Conservation (phyloP, 2,797 vertebrate species). For the Onychomys torridus region DNA sequence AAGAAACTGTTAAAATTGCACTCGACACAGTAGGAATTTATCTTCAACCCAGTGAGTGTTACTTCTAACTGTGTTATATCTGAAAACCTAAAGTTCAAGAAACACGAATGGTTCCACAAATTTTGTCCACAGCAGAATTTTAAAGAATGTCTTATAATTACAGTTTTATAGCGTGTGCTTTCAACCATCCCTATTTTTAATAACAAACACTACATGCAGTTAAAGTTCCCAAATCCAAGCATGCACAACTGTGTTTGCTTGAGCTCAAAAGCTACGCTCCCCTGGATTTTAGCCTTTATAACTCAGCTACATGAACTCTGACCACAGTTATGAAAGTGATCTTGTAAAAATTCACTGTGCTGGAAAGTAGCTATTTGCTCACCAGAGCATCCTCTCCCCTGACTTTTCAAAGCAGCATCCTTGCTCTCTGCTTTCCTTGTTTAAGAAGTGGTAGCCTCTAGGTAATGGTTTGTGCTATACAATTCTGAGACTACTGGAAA, state of each 20-base stretch:
- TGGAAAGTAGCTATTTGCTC: conserved; percentile 36
- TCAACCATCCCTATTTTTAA: conserved; percentile 52
- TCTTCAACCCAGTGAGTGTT: not conserved
- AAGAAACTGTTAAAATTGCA: conserved; percentile 16
- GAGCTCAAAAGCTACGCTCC: not conserved
- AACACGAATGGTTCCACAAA: not conserved
- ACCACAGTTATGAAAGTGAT: conserved; percentile 9
- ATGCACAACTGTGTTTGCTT: not conserved
- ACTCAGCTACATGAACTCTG: not conserved
- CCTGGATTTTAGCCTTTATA: conserved; percentile 12
- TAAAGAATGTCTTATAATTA: not conserved
- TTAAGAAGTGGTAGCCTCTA: conserved; percentile 47
- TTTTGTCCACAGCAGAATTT: conserved; percentile 18
- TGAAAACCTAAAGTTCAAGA: not conserved
- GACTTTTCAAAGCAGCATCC: conserved; percentile 51
- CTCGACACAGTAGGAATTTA: not conserved
- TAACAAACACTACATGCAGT: not conserved
- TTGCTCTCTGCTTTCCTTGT: conserved; percentile 31
- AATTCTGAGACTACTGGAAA: conserved; percentile 62
- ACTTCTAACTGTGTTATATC: not conserved
- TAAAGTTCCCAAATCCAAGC: conserved; percentile 9
- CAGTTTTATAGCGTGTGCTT: conserved; percentile 1
- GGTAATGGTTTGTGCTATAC: conserved; percentile 45
- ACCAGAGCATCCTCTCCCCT: not conserved
- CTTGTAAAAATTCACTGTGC: conserved; percentile 31